These are phyloP conservation scores for Tetrax tetrax DNA, from an alignment of 2,113 vertebrate species.

Conservation along the genomic window DNA sequence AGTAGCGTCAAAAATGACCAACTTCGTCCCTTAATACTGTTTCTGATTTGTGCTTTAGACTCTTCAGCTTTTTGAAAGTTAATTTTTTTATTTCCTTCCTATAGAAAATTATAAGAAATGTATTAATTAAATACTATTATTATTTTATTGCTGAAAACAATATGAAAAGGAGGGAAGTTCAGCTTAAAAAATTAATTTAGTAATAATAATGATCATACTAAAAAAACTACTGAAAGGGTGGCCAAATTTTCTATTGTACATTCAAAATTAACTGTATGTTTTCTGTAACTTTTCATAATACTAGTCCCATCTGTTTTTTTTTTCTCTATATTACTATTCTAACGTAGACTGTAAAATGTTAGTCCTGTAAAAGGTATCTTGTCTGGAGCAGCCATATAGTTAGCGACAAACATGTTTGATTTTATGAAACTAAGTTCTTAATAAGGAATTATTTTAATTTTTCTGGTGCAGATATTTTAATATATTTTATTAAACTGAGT, in stretches of 20 bases:
- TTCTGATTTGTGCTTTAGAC: not conserved
- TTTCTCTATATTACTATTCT: not conserved
- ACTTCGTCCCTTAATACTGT: not conserved
- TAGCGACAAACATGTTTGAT: not conserved
- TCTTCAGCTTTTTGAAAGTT: not conserved
- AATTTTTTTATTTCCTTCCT: not conserved
- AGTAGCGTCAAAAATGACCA: not conserved
- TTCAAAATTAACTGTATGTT: not conserved
- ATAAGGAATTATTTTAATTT: slow-evolving; percentile 13
- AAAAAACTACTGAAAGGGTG: not conserved
- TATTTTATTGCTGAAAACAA: not conserved
- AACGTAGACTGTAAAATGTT: not conserved
- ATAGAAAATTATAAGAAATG: not conserved
- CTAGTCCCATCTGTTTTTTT: not conserved
- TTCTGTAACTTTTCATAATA: not conserved
- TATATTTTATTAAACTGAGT: slow-evolving; percentile 49
- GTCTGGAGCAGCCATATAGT: not conserved
- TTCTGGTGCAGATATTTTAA: slow-evolving; percentile 23
- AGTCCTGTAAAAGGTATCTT: not conserved
- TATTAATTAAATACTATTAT: not conserved
- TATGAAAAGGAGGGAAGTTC: not conserved
- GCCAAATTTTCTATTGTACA: not conserved
- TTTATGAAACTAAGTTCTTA: slow-evolving; percentile 31
- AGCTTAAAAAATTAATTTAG: not conserved
- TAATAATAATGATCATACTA: not conserved